A percentile compares a stretch with the other conserved stretches of the same genome.
Evolutionary conservation across 2,113 vertebrate genomes (phyloP).

Genomic region (Archilochus colubris): DNA sequence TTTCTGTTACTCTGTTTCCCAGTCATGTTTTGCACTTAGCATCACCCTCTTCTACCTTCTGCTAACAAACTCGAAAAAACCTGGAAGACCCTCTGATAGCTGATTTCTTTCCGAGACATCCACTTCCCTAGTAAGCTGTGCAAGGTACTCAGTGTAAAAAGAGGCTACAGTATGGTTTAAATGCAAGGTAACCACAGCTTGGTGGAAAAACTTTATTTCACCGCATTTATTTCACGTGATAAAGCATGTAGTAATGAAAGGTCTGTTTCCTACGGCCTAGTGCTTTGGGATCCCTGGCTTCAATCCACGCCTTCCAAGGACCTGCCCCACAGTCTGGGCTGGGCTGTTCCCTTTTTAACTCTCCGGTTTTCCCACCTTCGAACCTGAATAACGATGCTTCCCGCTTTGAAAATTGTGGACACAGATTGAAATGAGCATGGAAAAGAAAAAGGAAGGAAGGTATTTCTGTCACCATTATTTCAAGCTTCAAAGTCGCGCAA

Average conservation of each 20-base stretch:
- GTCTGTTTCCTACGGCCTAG: fast-evolving
- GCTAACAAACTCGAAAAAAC: not conserved
- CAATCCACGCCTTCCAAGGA: not conserved
- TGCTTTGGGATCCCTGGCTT: not conserved
- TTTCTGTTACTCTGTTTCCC: not conserved
- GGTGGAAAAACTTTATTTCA: not conserved
- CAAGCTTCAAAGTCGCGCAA: not conserved
- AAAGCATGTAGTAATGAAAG: not conserved
- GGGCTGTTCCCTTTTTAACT: too few relatives aligned
- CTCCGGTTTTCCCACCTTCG: not conserved
- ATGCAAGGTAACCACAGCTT: not conserved
- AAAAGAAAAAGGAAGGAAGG: not conserved
- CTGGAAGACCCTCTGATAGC: not conserved
- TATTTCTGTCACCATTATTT: not conserved
- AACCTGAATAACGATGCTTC: not conserved
- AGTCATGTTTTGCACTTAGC: not conserved
- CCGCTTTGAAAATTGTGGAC: not conserved
- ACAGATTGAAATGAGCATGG: not conserved
- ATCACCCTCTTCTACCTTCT: not conserved
- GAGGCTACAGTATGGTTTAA: not conserved
- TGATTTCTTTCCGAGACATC: not conserved
- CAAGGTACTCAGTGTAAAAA: not conserved
- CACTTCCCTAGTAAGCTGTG: not conserved
- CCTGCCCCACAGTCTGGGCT: too few relatives aligned
- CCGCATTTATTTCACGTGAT: not conserved